A percentile compares a stretch with the other conserved stretches of the same genome.
Conservation (phyloP, 2,113 vertebrate species). For the Callorhinus ursinus region DNA sequence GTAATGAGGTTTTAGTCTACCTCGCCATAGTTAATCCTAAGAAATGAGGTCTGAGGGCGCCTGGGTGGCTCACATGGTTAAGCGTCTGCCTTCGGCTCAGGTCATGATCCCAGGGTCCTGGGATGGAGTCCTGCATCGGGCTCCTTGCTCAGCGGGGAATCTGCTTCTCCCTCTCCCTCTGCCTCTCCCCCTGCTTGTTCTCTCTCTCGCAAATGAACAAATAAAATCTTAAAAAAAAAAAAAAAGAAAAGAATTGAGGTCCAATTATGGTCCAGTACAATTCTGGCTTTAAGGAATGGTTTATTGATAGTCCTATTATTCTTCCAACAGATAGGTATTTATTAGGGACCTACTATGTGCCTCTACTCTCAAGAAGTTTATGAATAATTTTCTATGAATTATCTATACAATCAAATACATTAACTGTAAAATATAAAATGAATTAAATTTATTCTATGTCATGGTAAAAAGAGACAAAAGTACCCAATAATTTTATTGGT, state of each 20-base stretch:
- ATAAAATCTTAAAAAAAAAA: too few species aligned
- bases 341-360: conserved; percentile 3
- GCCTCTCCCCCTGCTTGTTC: too few species aligned
- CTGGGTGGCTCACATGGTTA: too few species aligned
- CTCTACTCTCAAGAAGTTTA: conserved; percentile 33
- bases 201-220: too few species aligned
- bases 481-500: conserved; percentile 43
- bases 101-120: too few species aligned
- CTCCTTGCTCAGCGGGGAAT: too few species aligned
- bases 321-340: conserved; percentile 27
- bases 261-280: not conserved
- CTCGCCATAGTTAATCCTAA: not conserved
- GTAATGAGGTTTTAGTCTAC: not conserved
- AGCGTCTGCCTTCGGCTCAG: too few species aligned
- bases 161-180: too few species aligned
- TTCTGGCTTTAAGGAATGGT: not conserved
- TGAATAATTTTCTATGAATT: conserved; percentile 65
- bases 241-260: not conserved
- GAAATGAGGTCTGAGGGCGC: not conserved
- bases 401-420: conserved; percentile 34
- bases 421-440: conserved; percentile 57
- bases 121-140: too few species aligned
- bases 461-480: not conserved
- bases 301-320: not conserved
- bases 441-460: conserved; percentile 61